phyloP scores from a whole-genome alignment of 2,888 invertebrate genomes.

The Heliconius ethilla region DNA sequence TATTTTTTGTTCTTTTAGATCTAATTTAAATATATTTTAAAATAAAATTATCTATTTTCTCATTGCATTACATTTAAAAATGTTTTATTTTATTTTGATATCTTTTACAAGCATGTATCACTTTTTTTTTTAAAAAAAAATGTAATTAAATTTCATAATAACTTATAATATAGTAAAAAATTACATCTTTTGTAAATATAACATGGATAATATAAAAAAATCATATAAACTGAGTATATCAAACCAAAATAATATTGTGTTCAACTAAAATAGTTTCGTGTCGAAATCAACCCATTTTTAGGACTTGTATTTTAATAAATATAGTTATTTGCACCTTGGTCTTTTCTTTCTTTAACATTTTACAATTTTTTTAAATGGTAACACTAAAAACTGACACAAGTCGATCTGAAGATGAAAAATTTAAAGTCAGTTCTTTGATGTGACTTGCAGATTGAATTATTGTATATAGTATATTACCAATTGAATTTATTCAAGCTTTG shows the following conservation, averaged over 20 bases:
- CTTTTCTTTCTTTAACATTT: not conserved
- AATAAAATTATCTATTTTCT: not conserved
- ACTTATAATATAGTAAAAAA: not conserved
- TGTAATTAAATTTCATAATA: not conserved
- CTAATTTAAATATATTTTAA: not conserved
- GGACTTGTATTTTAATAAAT: not conserved
- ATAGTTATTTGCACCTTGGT: not conserved
- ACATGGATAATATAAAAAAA: not conserved
- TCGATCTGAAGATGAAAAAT: too few species aligned
- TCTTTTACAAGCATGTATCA: not conserved
- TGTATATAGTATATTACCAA: too few species aligned
- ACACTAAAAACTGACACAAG: too few species aligned
- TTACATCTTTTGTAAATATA: not conserved
- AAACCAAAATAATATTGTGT: conserved; percentile 42
- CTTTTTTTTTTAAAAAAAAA: not conserved
- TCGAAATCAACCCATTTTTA: not conserved
- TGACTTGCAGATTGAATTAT: too few species aligned
- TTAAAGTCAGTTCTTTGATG: too few species aligned
- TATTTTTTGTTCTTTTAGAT: not conserved
- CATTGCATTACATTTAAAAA: not conserved
- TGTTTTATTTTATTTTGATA: not conserved
- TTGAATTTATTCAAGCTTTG: too few species aligned
- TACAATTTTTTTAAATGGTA: not conserved
- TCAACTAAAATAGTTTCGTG: conserved; percentile 32
- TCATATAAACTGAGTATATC: conserved; percentile 34